Evolutionary conservation across 2,797 vertebrate species (phyloP).

Genomic region (Prunella strophiata): DNA sequence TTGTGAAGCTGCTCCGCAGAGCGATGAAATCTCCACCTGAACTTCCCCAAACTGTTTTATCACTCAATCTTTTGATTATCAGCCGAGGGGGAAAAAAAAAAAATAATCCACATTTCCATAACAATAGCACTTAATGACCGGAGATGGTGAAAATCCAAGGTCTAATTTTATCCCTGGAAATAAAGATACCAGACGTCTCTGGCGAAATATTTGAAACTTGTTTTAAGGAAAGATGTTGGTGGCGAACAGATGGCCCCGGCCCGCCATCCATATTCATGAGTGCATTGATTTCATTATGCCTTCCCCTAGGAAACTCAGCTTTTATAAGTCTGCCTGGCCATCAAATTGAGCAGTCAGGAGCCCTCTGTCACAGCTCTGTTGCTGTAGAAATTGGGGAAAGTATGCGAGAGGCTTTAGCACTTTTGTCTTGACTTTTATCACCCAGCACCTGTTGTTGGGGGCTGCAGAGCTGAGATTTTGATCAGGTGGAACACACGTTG

Average conservation of each 20-base stretch:
- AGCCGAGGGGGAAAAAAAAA: accelerated
- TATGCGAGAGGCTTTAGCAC: conserved; percentile 50
- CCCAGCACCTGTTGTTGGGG: conserved; percentile 65
- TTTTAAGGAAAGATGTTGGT: conserved; percentile 66
- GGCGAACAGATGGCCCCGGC: conserved; percentile 75
- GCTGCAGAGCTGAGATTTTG: not conserved
- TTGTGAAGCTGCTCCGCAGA: not conserved
- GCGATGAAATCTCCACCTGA: not conserved
- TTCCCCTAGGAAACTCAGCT: conserved; percentile 74
- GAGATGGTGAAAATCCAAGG: conserved; percentile 22
- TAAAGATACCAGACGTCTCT: conserved; percentile 11
- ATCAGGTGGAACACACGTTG: not conserved
- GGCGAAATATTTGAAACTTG: conserved; percentile 40
- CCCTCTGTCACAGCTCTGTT: conserved; percentile 69
- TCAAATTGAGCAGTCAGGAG: conserved; percentile 77
- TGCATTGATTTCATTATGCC: conserved; percentile 71
- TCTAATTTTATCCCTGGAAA: conserved; percentile 24
- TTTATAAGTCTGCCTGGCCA: conserved; percentile 70
- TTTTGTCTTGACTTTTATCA: conserved; percentile 67
- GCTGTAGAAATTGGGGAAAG: conserved; percentile 70
- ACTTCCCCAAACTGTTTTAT: not conserved
- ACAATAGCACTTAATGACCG: conserved; percentile 19
- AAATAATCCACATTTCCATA: not conserved
- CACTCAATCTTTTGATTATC: not conserved
- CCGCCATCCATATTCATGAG: conserved; percentile 78